Conservation (phyloP, 1,140 invertebrate species). For the Oryzaephilus surinamensis region DNA sequence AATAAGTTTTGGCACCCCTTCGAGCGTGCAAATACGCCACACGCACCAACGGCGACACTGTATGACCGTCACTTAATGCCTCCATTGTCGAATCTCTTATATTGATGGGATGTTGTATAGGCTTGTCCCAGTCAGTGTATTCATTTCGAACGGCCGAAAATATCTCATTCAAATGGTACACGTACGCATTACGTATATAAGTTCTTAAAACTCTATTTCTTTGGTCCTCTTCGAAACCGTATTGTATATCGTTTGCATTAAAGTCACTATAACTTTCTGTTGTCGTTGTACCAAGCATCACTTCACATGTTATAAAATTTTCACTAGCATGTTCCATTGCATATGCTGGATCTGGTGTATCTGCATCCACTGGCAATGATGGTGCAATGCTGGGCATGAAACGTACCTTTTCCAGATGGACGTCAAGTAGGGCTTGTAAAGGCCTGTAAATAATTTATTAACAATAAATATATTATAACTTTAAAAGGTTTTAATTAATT, state of each 20-base stretch:
- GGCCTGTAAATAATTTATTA: slow-evolving; percentile 37
- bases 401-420: slow-evolving; percentile 52
- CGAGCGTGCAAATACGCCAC: slow-evolving; percentile 60
- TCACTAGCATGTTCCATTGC: slow-evolving; percentile 58
- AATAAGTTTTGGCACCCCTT: slow-evolving; percentile 57
- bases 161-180: slow-evolving; percentile 84
- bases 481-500: neutral
- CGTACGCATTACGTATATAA: slow-evolving; percentile 76
- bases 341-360: slow-evolving; percentile 45
- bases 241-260: slow-evolving; percentile 61
- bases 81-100: slow-evolving; percentile 78
- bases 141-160: slow-evolving; percentile 83
- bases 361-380: slow-evolving; percentile 50
- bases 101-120: slow-evolving; percentile 73
- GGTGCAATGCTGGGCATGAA: slow-evolving; percentile 50
- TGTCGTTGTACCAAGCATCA: slow-evolving; percentile 58
- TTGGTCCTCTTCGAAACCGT: slow-evolving; percentile 67
- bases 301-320: slow-evolving; percentile 55
- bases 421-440: slow-evolving; percentile 48
- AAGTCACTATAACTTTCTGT: slow-evolving; percentile 69
- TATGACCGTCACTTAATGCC: slow-evolving; percentile 73
- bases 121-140: slow-evolving; percentile 86
- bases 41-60: slow-evolving; percentile 58
- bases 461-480: neutral
- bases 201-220: slow-evolving; percentile 65